Percentiles rank a stretch among this genome's conserved stretches.
These are phyloP conservation scores for Epinephelus coioides DNA, from an alignment of 2,797 vertebrate species.

Conservation along the genomic window DNA sequence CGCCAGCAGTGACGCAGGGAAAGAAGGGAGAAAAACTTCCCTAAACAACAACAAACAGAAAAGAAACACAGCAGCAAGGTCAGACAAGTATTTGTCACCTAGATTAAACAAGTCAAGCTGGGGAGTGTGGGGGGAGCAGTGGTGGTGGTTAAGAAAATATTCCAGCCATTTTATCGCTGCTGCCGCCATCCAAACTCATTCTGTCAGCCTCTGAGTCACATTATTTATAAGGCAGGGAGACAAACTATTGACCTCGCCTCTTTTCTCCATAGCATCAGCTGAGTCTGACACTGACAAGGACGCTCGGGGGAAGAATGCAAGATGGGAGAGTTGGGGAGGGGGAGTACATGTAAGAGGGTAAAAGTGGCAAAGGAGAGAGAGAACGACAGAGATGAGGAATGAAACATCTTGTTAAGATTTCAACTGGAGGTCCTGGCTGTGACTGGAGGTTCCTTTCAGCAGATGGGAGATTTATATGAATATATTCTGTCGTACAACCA, in stretches of 20 bases:
- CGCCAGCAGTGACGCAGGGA: constrained; percentile 57
- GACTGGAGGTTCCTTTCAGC: constrained; percentile 20
- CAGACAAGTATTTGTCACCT: constrained; percentile 69
- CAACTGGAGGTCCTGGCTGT: constrained; percentile 23
- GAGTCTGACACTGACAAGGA: constrained; percentile 75
- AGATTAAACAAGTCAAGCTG: constrained; percentile 68
- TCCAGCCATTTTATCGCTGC: constrained; percentile 61
- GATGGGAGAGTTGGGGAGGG: constrained; percentile 30
- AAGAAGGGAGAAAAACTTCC: constrained; percentile 28
- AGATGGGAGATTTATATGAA: constrained; percentile 22
- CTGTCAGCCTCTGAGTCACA: constrained; percentile 77
- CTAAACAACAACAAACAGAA: constrained; percentile 63
- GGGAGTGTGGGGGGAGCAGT: neutral
- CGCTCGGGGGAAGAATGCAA: constrained; percentile 61
- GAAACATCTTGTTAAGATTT: constrained; percentile 50
- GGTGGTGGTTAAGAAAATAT: constrained; percentile 65
- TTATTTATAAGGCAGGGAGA: constrained; percentile 82
- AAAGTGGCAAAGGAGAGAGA: constrained; percentile 27
- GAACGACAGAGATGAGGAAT: constrained; percentile 34
- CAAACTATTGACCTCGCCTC: constrained; percentile 82
- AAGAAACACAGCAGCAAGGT: constrained; percentile 62
- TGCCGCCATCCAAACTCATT: constrained; percentile 72
- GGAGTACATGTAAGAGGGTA: constrained; percentile 3
- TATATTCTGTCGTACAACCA: constrained; percentile 36
- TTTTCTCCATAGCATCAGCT: constrained; percentile 72